Evolutionary conservation across 2,888 invertebrate species (phyloP).

Genomic region (Loripinus fragilis): DNA sequence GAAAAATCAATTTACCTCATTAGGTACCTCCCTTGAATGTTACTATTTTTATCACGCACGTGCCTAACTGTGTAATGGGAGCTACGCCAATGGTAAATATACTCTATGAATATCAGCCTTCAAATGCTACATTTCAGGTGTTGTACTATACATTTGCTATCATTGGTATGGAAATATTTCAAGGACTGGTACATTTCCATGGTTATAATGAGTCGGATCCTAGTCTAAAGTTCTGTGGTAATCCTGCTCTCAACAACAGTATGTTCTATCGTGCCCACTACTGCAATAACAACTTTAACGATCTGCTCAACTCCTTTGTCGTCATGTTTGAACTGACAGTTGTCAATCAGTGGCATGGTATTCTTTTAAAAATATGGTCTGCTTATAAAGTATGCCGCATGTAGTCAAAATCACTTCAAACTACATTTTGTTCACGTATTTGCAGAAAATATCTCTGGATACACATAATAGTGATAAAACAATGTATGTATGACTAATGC

Average conservation of each 20-base stretch:
- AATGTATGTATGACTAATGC: too few relatives aligned
- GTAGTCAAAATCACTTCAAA: too few relatives aligned
- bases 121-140: slow-evolving; percentile 82
- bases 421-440: too few relatives aligned
- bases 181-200: slow-evolving; percentile 78
- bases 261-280: slow-evolving; percentile 82
- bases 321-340: slow-evolving; percentile 84
- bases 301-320: slow-evolving; percentile 83
- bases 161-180: slow-evolving; percentile 84
- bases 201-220: slow-evolving; percentile 71
- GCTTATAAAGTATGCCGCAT: too few relatives aligned
- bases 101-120: too few relatives aligned
- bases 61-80: too few relatives aligned
- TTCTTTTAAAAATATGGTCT: slow-evolving; percentile 80
- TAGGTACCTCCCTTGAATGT: too few relatives aligned
- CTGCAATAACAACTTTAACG: slow-evolving; percentile 85
- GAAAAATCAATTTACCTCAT: too few relatives aligned
- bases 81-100: too few relatives aligned
- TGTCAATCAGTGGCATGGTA: slow-evolving; percentile 85
- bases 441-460: too few relatives aligned
- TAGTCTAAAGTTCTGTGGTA: slow-evolving; percentile 78
- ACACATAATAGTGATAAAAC: too few relatives aligned
- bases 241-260: slow-evolving; percentile 78
- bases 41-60: too few relatives aligned
- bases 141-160: slow-evolving; percentile 84